phyloP scores from a whole-genome alignment of 64 coral and sea anemone species.

The Astreopora myriophthalma region DNA sequence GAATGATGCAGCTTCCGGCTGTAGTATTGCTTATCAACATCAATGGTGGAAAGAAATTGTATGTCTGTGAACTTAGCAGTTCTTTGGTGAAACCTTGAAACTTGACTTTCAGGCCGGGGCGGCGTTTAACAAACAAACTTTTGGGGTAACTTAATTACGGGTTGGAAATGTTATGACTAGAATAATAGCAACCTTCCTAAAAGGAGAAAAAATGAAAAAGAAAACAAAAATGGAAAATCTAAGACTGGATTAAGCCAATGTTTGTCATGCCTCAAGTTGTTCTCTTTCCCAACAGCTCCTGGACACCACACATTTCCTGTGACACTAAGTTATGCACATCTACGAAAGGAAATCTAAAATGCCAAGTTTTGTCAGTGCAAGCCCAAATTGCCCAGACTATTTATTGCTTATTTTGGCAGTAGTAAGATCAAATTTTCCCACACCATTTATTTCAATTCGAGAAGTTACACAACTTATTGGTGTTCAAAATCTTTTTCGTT shows the following conservation, averaged over 20 bases:
- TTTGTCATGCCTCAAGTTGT: background rate
- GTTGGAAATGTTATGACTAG: background rate
- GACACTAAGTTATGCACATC: background rate
- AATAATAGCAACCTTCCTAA: background rate
- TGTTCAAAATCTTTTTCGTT: too few relatives aligned
- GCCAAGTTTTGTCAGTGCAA: background rate
- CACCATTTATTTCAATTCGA: too few relatives aligned
- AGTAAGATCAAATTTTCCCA: too few relatives aligned
- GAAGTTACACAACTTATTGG: too few relatives aligned
- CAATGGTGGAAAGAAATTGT: conserved; percentile 46
- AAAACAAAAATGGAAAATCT: background rate
- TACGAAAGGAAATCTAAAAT: background rate
- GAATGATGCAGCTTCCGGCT: conserved; percentile 17
- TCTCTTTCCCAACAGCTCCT: background rate
- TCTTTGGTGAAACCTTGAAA: background rate
- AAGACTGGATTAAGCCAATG: background rate
- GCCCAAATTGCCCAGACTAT: background rate
- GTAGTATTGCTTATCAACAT: conserved; percentile 36
- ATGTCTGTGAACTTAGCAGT: conserved; percentile 35
- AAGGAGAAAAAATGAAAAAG: background rate
- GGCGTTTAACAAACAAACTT: background rate
- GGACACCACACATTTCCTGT: background rate
- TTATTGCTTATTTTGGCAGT: background rate
- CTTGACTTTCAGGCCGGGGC: background rate
- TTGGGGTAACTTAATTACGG: background rate